Percentiles rank a stretch among this genome's conserved stretches.
These are phyloP conservation scores for Typhlichthys subterraneus DNA, from an alignment of 2,797 vertebrate genomes.

Conservation along the genomic window DNA sequence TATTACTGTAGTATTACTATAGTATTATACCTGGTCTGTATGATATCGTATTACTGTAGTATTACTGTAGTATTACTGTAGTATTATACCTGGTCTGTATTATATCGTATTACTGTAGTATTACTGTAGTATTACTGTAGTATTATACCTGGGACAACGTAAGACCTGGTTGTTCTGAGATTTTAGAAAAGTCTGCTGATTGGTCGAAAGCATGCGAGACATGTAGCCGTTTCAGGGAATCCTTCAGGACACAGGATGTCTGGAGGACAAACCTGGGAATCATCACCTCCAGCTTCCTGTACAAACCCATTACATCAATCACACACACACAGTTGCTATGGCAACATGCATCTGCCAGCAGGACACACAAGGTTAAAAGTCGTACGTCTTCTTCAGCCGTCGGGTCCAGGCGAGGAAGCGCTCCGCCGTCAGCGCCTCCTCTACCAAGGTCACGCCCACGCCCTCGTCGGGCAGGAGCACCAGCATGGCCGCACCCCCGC, in stretches of 20 bases:
- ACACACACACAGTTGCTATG: not conserved
- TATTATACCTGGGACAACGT: conserved; percentile 68
- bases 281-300: conserved; percentile 79
- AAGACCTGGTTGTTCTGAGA: conserved; percentile 48
- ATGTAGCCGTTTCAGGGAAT: conserved; percentile 52
- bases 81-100: too few species aligned
- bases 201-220: conserved; percentile 65
- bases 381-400: conserved; percentile 81
- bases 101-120: too few species aligned
- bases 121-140: conserved; percentile 3
- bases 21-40: too few species aligned
- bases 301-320: conserved; percentile 7
- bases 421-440: conserved; percentile 81
- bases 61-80: too few species aligned
- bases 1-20: too few species aligned
- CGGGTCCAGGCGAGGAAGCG: conserved; percentile 83
- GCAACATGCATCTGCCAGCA: not conserved
- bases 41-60: too few species aligned
- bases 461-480: conserved; percentile 81
- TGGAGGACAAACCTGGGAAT: conserved; percentile 73
- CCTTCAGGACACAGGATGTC: conserved; percentile 57
- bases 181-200: conserved; percentile 56
- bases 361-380: conserved; percentile 51
- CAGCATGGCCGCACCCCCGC: conserved; percentile 83
- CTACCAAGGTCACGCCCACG: conserved; percentile 79